These are phyloP conservation scores for Candoia aspera DNA, from an alignment of 2,113 vertebrate species.

Conservation along the genomic window DNA sequence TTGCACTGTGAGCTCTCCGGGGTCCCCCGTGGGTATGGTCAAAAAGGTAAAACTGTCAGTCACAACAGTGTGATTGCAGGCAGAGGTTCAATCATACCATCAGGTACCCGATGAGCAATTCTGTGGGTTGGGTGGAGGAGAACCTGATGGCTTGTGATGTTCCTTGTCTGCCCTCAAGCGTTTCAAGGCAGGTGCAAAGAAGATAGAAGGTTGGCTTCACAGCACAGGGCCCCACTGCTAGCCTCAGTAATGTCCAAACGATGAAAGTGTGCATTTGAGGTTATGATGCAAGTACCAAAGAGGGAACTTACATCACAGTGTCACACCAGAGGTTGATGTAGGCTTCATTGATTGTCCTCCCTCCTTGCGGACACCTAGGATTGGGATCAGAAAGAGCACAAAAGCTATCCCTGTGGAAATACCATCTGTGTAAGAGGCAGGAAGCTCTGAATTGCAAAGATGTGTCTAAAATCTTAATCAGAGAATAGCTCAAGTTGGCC, in stretches of 20 bases:
- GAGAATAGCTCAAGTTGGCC: neutral
- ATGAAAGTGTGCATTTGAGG: neutral
- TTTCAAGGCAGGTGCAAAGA: neutral
- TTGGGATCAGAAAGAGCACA: neutral
- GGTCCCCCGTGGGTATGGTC: neutral
- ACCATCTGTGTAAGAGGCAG: neutral
- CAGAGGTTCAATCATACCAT: neutral
- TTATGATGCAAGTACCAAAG: neutral
- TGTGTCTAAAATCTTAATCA: neutral
- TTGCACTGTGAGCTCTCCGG: neutral
- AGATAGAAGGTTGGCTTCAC: neutral
- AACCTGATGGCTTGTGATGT: neutral
- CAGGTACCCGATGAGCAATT: neutral
- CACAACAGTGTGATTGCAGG: neutral
- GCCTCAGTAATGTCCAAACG: neutral
- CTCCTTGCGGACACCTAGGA: neutral
- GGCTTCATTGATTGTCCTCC: neutral
- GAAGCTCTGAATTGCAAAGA: neutral
- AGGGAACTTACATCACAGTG: neutral
- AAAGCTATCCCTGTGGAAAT: neutral
- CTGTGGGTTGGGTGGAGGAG: neutral
- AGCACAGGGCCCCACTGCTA: neutral
- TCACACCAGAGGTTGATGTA: neutral
- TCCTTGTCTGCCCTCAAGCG: neutral
- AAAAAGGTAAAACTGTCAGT: neutral